Evolutionary conservation across 2,888 invertebrate species (phyloP).

Genomic region (Fragum whitleyi): DNA sequence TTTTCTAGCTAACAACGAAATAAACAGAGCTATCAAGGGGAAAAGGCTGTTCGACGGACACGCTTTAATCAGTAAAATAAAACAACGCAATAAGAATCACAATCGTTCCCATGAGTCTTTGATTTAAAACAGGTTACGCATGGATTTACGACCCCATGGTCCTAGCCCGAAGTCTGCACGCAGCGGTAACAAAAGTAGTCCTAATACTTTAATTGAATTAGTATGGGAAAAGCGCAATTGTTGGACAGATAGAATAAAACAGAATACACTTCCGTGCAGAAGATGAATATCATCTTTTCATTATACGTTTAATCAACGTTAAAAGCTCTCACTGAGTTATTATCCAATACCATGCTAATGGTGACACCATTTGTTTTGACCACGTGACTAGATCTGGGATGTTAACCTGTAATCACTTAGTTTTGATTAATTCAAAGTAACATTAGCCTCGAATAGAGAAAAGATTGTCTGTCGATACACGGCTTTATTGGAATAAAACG

Average conservation of each 20-base stretch:
- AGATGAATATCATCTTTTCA: slow-evolving; percentile 27
- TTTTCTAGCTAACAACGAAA: neutral
- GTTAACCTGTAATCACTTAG: neutral
- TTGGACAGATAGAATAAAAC: slow-evolving; percentile 1
- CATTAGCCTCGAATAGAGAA: neutral
- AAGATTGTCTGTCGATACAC: neutral
- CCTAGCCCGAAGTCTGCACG: slow-evolving; percentile 4
- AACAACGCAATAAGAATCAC: neutral
- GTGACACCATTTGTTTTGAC: neutral
- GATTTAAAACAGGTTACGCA: slow-evolving; percentile 25
- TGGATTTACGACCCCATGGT: slow-evolving; percentile 16
- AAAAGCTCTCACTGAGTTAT: slow-evolving; percentile 22
- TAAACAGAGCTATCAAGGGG: neutral
- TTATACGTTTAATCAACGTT: slow-evolving; percentile 26
- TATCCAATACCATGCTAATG: neutral
- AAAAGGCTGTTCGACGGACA: neutral
- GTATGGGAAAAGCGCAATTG: slow-evolving; percentile 13
- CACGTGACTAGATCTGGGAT: slow-evolving; percentile 1
- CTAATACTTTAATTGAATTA: slow-evolving; percentile 28
- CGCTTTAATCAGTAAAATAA: neutral
- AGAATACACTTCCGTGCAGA: slow-evolving; percentile 11
- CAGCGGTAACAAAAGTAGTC: slow-evolving; percentile 8
- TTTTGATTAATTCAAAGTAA: neutral
- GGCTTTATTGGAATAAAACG: no score
- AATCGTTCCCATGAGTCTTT: neutral